A percentile compares a stretch with the other conserved stretches of the same genome.
phyloP scores from a whole-genome alignment of 2,888 invertebrate genomes.

The Atrina japonica region DNA sequence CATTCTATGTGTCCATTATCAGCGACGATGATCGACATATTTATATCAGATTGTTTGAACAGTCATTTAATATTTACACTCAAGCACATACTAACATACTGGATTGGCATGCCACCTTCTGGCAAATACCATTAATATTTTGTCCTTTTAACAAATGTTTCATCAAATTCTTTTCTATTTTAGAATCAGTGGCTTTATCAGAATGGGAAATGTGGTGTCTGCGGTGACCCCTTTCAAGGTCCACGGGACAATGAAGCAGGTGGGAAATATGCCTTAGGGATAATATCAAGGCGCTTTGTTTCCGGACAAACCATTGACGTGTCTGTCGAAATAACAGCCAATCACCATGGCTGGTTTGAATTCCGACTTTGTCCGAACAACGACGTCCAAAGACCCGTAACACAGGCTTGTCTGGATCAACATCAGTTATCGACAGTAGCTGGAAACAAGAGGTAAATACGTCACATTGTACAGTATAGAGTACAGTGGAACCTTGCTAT shows the following conservation, averaged over 20 bases:
- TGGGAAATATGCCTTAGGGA: slow-evolving; percentile 60
- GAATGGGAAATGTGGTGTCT: slow-evolving; percentile 90
- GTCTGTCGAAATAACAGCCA: slow-evolving; percentile 50
- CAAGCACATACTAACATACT: too few species aligned
- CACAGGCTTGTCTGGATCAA: slow-evolving; percentile 37
- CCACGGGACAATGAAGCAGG: slow-evolving; percentile 71
- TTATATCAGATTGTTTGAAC: too few species aligned
- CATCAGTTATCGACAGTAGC: slow-evolving; percentile 27
- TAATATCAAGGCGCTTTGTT: slow-evolving; percentile 40
- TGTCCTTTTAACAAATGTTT: too few species aligned
- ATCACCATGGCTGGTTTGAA: slow-evolving; percentile 47
- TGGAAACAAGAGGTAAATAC: slow-evolving; percentile 12
- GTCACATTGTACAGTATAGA: too few species aligned
- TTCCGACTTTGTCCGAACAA: slow-evolving; percentile 45
- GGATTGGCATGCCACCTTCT: too few species aligned
- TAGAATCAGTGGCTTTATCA: slow-evolving; percentile 31
- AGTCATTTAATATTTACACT: too few species aligned
- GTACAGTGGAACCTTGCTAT: too few species aligned
- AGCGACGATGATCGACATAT: too few species aligned
- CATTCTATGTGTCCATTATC: too few species aligned
- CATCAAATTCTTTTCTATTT: too few species aligned
- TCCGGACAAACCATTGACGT: slow-evolving; percentile 43
- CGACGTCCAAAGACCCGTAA: slow-evolving; percentile 23
- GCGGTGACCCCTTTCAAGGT: slow-evolving; percentile 89
- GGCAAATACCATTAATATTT: too few species aligned